phyloP scores from a whole-genome alignment of 2,888 invertebrate species.

The Agonopterix subpropinquella region DNA sequence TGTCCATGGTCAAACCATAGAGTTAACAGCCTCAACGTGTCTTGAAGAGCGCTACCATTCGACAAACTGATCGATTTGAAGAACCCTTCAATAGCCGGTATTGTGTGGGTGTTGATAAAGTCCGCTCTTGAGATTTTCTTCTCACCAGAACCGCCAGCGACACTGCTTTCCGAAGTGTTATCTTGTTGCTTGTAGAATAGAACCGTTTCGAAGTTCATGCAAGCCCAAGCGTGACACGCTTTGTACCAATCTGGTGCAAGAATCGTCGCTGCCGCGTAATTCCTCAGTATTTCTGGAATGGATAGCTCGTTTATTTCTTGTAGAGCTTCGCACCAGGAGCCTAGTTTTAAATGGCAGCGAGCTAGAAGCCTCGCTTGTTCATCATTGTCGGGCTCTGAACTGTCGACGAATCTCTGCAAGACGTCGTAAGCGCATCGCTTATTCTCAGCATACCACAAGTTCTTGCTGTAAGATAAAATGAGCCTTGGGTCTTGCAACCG shows the following conservation, averaged over 20 bases:
- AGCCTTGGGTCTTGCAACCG: slow-evolving; percentile 89
- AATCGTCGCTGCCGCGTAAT: slow-evolving; percentile 88
- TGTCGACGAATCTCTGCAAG: slow-evolving; percentile 84
- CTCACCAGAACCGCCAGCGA: slow-evolving; percentile 58
- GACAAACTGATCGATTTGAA: slow-evolving; percentile 96
- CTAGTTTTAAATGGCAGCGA: slow-evolving; percentile 94
- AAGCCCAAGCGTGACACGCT: slow-evolving; percentile 99
- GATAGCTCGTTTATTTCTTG: slow-evolving; percentile 88
- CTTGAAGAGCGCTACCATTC: slow-evolving; percentile 94
- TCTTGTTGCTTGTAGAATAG: slow-evolving; percentile 75
- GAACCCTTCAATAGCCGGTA: slow-evolving; percentile 96
- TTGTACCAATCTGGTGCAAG: slow-evolving; percentile 94
- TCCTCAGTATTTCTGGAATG: slow-evolving; percentile 83
- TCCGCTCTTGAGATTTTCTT: slow-evolving; percentile 61
- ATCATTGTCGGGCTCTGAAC: slow-evolving; percentile 64
- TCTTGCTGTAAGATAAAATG: slow-evolving; percentile 96
- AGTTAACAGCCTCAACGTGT: slow-evolving; percentile 94
- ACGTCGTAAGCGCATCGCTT: slow-evolving; percentile 86
- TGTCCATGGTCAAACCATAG: slow-evolving; percentile 99
- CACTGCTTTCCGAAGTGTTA: slow-evolving; percentile 59
- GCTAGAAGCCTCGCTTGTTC: slow-evolving; percentile 77
- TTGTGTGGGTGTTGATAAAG: slow-evolving; percentile 79
- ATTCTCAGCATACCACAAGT: slow-evolving; percentile 92
- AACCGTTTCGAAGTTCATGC: slow-evolving; percentile 98
- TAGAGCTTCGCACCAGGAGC: slow-evolving; percentile 94